Base-by-base conservation (phyloP, 2,113 vertebrate species). In the Hylia prasina region DNA sequence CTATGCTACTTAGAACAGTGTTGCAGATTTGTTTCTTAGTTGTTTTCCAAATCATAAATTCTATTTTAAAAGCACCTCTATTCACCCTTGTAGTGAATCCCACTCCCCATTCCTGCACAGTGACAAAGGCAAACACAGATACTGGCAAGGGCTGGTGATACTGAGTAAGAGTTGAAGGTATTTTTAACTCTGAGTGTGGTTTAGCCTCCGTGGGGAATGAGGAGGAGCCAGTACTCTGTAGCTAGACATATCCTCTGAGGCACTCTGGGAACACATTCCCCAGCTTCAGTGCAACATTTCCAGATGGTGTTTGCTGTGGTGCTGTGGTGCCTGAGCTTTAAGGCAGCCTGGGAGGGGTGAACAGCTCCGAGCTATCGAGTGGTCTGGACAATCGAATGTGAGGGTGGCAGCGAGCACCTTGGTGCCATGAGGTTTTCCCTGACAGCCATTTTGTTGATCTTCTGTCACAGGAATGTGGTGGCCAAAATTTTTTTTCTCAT, bases 151-250 rank as follows among this genome's bases (percentile, higher is more conserved):
- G 45, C 45, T 87, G 22, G 40, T 82, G 77, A 79, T 65, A 84
- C 61, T 57, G 56, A 57, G 53, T 75, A 57, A 87, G n/a, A 42
- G 39, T 31, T 76, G 64, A 72, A 95, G 63, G 63, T 93, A 95
- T 94, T 95, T 95, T 92, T 95, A 89, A 70, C 72, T 88, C 57
- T 10, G 35, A 78, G 56, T 75, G 51, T 50, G 44, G 56, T 73
- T 90, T 90, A 82, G 14, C 53, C 42, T 82, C 51, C 42, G 13
- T 0, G 8, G 45, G 21, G 50, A 91, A 82, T 79, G 65, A 87
- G 69, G 83, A 93, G 87, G 66, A 85, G 58, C 73, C 53, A 57
- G 30, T 85, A 54, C 56, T 56, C 7, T 57, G 57, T 65, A 57
- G 56, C 80, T 72, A 84, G 63, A 53, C 57, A 84, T 48, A 85